Evolutionary conservation across 2,888 invertebrate species (phyloP).

Genomic region (Eristalis arbustorum): DNA sequence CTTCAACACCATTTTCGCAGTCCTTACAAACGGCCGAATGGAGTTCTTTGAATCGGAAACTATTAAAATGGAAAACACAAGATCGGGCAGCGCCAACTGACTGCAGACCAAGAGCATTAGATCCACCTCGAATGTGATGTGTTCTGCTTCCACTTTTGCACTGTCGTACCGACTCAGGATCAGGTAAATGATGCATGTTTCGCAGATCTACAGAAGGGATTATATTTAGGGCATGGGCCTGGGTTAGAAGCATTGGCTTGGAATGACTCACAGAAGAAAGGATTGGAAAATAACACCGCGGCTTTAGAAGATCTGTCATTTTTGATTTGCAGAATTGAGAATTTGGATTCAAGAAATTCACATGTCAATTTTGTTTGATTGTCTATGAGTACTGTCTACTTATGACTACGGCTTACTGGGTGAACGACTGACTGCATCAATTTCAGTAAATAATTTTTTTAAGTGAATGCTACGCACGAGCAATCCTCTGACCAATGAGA

Average conservation of each 20-base stretch:
- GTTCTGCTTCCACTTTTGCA: not conserved
- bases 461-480: too few species aligned
- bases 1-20: not conserved
- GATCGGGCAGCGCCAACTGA: conserved; percentile 5
- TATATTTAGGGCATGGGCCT: not conserved
- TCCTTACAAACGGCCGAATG: conserved; percentile 21
- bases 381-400: not conserved
- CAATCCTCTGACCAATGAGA: too few species aligned
- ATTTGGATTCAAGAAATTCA: not conserved
- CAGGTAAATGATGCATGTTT: not conserved
- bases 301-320: not conserved
- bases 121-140: not conserved
- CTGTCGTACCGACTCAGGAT: not conserved
- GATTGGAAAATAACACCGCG: conserved; percentile 21
- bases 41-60: conserved; percentile 3
- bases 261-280: not conserved
- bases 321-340: not conserved
- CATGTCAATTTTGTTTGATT: not conserved
- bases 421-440: too few species aligned
- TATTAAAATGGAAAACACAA: not conserved
- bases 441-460: too few species aligned
- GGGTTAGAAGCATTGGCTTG: too few species aligned
- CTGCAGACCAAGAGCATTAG: not conserved
- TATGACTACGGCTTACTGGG: too few species aligned
- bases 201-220: not conserved